phyloP scores from a whole-genome alignment of 2,113 vertebrate species.

The Eubucco bourcierii region DNA sequence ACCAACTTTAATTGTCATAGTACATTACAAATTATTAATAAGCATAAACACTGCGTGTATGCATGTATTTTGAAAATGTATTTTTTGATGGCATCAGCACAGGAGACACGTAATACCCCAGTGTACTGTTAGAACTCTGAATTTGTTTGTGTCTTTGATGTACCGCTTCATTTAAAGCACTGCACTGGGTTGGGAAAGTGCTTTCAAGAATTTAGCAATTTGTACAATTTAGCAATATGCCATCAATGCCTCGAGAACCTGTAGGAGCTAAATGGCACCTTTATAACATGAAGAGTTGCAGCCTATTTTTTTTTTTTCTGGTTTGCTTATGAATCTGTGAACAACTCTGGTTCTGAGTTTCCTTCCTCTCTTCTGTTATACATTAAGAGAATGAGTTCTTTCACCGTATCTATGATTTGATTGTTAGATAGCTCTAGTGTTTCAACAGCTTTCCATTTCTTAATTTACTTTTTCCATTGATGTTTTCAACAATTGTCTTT shows the following conservation, averaged over 20 bases:
- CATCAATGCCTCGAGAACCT: not conserved
- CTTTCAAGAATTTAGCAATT: not conserved
- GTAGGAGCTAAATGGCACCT: not conserved
- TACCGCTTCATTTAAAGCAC: not conserved
- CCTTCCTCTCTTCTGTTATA: not conserved
- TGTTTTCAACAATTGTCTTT: not conserved
- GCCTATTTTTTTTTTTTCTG: not conserved
- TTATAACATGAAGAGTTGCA: not conserved
- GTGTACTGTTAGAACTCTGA: not conserved
- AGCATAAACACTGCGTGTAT: rapidly evolving
- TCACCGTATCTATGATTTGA: not conserved
- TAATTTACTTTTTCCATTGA: not conserved
- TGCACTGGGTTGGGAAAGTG: not conserved
- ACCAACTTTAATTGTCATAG: not conserved
- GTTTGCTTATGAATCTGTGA: not conserved
- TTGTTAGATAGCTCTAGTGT: not conserved
- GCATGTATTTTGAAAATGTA: not conserved
- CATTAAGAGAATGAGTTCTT: not conserved
- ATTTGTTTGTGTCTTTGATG: not conserved
- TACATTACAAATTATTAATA: not conserved
- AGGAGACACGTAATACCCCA: not conserved
- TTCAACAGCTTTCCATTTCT: not conserved
- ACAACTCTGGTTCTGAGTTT: not conserved
- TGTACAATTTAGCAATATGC: not conserved
- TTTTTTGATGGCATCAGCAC: not conserved